These are phyloP conservation scores for Acanthococcus lagerstroemiae DNA, from an alignment of 2,888 invertebrate genomes.

Conservation along the genomic window DNA sequence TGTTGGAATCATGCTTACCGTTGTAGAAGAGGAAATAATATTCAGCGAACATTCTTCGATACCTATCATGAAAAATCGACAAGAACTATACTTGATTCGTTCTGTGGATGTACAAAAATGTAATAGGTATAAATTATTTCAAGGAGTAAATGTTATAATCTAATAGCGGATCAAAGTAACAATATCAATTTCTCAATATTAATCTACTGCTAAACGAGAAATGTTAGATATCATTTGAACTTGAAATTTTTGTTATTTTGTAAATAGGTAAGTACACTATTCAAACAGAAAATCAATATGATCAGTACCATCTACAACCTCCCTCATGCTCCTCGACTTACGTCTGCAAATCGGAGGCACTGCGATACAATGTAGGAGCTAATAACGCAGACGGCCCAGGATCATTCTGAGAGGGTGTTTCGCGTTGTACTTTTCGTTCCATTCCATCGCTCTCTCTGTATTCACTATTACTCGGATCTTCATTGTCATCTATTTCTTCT, in stretches of 20 bases:
- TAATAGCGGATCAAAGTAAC: too few relatives aligned
- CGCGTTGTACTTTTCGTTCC: background rate
- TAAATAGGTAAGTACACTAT: background rate
- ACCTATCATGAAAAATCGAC: too few relatives aligned
- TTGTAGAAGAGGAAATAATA: slow-evolving; percentile 23
- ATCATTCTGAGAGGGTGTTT: slow-evolving; percentile 1
- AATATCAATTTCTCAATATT: too few relatives aligned
- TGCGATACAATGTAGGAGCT: background rate
- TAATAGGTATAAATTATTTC: too few relatives aligned
- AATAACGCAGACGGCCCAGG: background rate
- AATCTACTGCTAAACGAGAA: too few relatives aligned
- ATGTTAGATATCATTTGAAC: slow-evolving; percentile 3
- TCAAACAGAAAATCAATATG: too few relatives aligned
- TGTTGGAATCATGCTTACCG: slow-evolving; percentile 7
- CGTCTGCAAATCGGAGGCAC: slow-evolving; percentile 14
- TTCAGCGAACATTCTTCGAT: slow-evolving; percentile 24
- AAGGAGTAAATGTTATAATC: too few relatives aligned
- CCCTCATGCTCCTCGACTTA: background rate
- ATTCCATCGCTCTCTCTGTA: slow-evolving; percentile 23
- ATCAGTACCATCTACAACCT: too few relatives aligned
- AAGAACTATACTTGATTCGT: too few relatives aligned
- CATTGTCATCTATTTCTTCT: slow-evolving; percentile 40
- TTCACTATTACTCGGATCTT: slow-evolving; percentile 34
- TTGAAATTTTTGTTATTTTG: background rate
- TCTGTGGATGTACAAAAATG: too few relatives aligned